Evolutionary conservation across 2,113 vertebrate genomes (phyloP).

Genomic region (Cairina moschata): DNA sequence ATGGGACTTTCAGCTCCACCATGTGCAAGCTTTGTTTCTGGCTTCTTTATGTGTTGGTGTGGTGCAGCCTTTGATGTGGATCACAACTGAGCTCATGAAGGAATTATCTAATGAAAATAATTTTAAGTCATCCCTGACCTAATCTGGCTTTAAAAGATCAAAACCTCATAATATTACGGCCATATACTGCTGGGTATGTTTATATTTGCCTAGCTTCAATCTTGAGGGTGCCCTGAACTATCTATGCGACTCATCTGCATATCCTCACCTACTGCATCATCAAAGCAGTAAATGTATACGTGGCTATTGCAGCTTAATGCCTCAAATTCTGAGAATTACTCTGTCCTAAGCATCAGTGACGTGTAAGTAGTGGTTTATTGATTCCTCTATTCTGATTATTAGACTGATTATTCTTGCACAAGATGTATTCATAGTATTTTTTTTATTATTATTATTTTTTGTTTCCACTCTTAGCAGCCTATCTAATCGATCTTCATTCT

Average conservation of each 20-base stretch:
- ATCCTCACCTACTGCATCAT: neutral
- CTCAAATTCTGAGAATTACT: neutral
- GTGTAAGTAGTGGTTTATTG: neutral
- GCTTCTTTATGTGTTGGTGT: neutral
- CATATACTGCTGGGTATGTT: neutral
- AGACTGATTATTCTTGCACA: neutral
- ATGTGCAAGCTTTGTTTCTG: neutral
- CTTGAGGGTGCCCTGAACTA: neutral
- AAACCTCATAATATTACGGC: neutral
- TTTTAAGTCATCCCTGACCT: neutral
- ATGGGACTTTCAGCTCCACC: neutral
- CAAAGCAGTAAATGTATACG: neutral
- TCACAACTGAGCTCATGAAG: neutral
- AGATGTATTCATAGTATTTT: neutral
- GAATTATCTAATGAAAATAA: slow-evolving; percentile 6
- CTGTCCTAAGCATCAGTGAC: neutral
- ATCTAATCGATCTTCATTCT: slow-evolving; percentile 37
- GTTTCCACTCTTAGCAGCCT: neutral
- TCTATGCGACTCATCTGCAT: neutral
- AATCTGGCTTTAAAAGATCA: slow-evolving; percentile 18
- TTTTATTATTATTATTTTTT: neutral
- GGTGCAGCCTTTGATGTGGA: neutral
- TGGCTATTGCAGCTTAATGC: neutral
- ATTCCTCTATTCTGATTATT: neutral
- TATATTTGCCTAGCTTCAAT: neutral